A percentile compares a stretch with the other conserved stretches of the same genome.
These are phyloP conservation scores for Synergus itoensis DNA, from an alignment of 2,888 invertebrate species.

Conservation along the genomic window DNA sequence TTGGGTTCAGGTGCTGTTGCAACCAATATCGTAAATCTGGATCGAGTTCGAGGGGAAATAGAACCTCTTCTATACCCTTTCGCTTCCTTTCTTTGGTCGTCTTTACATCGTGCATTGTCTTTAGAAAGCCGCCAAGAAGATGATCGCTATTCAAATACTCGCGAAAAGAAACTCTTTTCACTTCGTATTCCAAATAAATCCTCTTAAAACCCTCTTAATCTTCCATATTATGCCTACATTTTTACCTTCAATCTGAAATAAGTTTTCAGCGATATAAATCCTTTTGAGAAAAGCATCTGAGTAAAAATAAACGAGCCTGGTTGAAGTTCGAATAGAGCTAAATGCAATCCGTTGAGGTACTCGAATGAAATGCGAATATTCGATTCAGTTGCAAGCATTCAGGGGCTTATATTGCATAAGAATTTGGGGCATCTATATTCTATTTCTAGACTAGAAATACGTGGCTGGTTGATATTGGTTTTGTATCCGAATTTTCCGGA, in stretches of 20 bases:
- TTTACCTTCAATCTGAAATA: too few species aligned
- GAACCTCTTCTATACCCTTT: slow-evolving; percentile 54
- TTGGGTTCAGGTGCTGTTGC: slow-evolving; percentile 72
- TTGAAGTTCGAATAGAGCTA: not conserved
- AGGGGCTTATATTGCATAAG: not conserved
- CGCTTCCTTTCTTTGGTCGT: slow-evolving; percentile 54
- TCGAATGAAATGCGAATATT: not conserved
- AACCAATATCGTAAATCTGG: slow-evolving; percentile 74
- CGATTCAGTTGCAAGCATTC: not conserved
- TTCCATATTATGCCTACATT: not conserved
- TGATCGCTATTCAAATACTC: slow-evolving; percentile 61
- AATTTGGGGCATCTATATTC: not conserved
- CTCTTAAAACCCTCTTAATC: not conserved
- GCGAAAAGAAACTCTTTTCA: slow-evolving; percentile 43
- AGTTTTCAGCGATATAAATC: not conserved
- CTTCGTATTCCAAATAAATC: not conserved
- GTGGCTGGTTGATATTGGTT: slow-evolving; percentile 69
- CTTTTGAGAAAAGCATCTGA: not conserved
- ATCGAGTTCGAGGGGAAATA: slow-evolving; percentile 67
- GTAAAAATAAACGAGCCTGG: not conserved
- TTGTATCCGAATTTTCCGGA: slow-evolving; percentile 68
- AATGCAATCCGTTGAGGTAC: not conserved
- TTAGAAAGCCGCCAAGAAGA: slow-evolving; percentile 63
- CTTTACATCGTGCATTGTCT: slow-evolving; percentile 66
- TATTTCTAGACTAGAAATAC: slow-evolving; percentile 55